These are phyloP conservation scores for Labeo calbasu DNA, from an alignment of 2,797 vertebrate species.

Conservation along the genomic window DNA sequence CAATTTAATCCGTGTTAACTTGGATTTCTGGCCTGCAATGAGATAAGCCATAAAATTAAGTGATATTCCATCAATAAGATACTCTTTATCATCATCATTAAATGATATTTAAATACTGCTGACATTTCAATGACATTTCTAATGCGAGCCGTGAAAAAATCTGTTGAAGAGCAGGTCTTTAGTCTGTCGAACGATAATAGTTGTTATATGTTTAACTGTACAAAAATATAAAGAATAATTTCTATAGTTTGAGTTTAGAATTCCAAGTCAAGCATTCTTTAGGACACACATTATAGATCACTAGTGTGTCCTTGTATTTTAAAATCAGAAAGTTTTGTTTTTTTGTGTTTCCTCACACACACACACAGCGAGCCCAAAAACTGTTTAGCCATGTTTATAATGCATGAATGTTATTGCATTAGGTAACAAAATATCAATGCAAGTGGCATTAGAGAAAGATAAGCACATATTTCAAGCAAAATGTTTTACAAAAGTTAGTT, in stretches of 20 bases:
- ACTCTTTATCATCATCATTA: neutral
- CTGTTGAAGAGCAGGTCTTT: neutral
- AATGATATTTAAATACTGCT: neutral
- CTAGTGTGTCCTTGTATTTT: neutral
- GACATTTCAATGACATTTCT: conserved; percentile 3
- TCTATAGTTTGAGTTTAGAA: neutral
- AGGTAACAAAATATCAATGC: neutral
- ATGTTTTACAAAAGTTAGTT: too few relatives aligned
- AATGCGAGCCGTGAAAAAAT: neutral
- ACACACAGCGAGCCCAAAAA: neutral
- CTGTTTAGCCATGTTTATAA: too few relatives aligned
- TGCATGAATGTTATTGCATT: too few relatives aligned
- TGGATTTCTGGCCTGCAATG: conserved; percentile 74
- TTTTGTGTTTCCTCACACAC: neutral
- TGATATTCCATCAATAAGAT: conserved; percentile 57
- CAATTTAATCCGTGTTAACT: conserved; percentile 79
- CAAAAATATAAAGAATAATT: neutral
- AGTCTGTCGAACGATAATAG: neutral
- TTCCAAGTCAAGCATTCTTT: neutral
- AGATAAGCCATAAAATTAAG: conserved; percentile 72
- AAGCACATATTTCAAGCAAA: too few relatives aligned
- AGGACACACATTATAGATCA: neutral
- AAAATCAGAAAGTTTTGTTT: neutral
- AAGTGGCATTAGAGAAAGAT: too few relatives aligned
- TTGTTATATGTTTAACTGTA: neutral